phyloP scores from a whole-genome alignment of 2,888 invertebrate genomes.

The Cephus sareptanus region DNA sequence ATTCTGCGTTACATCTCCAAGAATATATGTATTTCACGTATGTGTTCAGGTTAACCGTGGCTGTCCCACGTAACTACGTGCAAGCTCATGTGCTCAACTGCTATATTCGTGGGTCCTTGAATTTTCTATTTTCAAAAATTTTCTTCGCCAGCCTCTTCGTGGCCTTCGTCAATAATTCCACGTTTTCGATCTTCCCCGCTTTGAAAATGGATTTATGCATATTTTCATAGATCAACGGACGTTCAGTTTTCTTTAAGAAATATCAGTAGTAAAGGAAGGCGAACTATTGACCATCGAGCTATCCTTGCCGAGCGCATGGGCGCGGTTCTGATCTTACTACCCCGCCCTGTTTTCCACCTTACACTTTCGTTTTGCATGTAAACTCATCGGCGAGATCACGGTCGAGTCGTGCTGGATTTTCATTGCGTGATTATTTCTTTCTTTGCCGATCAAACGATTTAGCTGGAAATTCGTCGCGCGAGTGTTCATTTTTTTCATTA shows the following conservation, averaged over 20 bases:
- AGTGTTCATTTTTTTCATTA: not conserved
- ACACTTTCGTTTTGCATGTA: not conserved
- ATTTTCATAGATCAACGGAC: not conserved
- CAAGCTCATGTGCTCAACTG: not conserved
- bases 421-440: not conserved
- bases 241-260: not conserved
- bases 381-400: not conserved
- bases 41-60: not conserved
- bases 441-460: not conserved
- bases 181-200: not conserved
- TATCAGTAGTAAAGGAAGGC: constrained; percentile 4
- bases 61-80: not conserved
- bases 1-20: not conserved
- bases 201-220: not conserved
- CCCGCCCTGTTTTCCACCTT: not conserved
- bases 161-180: not conserved
- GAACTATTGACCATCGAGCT: constrained; percentile 23
- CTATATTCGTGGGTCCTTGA: not conserved
- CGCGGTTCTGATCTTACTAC: constrained; percentile 35
- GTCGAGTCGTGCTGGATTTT: not conserved
- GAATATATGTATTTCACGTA: not conserved
- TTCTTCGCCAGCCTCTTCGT: not conserved
- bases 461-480: not conserved
- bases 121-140: not conserved
- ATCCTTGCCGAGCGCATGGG: constrained; percentile 38